Base-by-base conservation (phyloP, 1,140 invertebrate genomes). In the Hypothenemus hampei region DNA sequence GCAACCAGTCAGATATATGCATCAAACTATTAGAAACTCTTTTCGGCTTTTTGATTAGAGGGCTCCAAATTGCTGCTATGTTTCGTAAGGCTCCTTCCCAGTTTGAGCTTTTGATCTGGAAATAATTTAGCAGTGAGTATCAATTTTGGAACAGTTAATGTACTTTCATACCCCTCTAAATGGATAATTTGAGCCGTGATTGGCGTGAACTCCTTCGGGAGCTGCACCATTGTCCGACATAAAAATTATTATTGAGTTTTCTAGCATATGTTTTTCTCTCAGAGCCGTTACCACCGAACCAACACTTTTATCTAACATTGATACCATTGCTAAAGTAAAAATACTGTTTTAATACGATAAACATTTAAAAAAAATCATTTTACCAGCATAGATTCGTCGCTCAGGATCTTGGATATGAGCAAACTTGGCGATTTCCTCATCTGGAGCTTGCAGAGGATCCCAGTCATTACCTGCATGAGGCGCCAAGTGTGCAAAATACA, bases 151-250 rank as follows among this genome's bases (percentile, higher is more conserved):
- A 2, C 11, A 4, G 2, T 18, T 2, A 37, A 11, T 37, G 23
- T 22, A 10, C 11, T 23, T 43, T 22, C 21, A 75, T 75, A 89
- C 85, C 31, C 90, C 90, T 72, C 87, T 80, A 0, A 95, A 73
- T 29, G 92, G 92, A 77, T 82, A 93, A 75, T 96, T 96, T 19
- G 87, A 91, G 8, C 87, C 91, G 24, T 80, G 79, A 71, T 94
- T 95, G 6, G 73, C 70, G 60, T 86, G 81, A 47, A 81, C 73
- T 11, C 81, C 85, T 29, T 76, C 69, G 0, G 88, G 85, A 13
- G 87, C 81, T 0, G 85, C 89, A 1, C 91, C 91, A 69, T 91
- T 91, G 61, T 91, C 89, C 3, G 83, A 81, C 64, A 86, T 77
- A 65, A 91, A 91, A 0, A 86, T 57, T 31, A 91, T 79, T 20